phyloP scores from a whole-genome alignment of 92 coral and sea anemone species.

The Scolanthus callimorphus region DNA sequence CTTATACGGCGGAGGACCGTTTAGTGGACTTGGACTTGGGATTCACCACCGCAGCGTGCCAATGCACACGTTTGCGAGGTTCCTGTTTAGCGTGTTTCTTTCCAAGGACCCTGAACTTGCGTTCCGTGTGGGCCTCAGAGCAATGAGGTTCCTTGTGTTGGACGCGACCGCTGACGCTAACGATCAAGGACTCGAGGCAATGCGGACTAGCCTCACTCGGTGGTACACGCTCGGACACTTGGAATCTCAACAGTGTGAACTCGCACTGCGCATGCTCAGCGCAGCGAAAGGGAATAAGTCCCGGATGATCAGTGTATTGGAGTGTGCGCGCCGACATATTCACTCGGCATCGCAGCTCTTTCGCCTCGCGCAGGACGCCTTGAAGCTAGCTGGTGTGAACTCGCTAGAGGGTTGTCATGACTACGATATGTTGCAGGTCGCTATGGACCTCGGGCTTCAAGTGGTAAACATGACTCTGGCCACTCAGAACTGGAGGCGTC shows the following conservation, averaged over 20 bases:
- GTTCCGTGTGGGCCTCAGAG: constrained; percentile 83
- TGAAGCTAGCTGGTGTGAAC: constrained; percentile 63
- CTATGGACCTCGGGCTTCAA: constrained; percentile 90
- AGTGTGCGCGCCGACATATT: constrained; percentile 66
- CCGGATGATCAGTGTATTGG: constrained; percentile 52
- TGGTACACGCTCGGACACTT: constrained; percentile 91
- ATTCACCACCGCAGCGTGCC: constrained; percentile 84
- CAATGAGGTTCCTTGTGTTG: constrained; percentile 77
- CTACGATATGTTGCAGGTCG: constrained; percentile 62
- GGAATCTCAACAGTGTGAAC: constrained; percentile 96
- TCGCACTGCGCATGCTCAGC: constrained; percentile 86
- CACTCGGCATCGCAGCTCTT: constrained; percentile 91
- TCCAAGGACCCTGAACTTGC: constrained; percentile 84
- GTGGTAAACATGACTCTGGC: constrained; percentile 79
- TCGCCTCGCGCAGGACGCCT: constrained; percentile 96
- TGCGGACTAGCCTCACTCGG: constrained; percentile 50
- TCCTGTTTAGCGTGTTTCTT: constrained; percentile 70
- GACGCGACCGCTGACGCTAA: constrained; percentile 51
- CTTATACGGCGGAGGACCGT: constrained; percentile 78
- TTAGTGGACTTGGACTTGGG: constrained; percentile 88
- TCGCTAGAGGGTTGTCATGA: constrained; percentile 36
- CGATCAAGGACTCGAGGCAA: constrained; percentile 50
- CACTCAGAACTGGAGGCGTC: constrained; percentile 80
- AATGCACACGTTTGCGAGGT: constrained; percentile 97
- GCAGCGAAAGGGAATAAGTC: constrained; percentile 76